Percentiles rank a stretch among this genome's conserved stretches.
phyloP scores from a whole-genome alignment of 2,113 vertebrate species.

The Copsychus sechellarum region DNA sequence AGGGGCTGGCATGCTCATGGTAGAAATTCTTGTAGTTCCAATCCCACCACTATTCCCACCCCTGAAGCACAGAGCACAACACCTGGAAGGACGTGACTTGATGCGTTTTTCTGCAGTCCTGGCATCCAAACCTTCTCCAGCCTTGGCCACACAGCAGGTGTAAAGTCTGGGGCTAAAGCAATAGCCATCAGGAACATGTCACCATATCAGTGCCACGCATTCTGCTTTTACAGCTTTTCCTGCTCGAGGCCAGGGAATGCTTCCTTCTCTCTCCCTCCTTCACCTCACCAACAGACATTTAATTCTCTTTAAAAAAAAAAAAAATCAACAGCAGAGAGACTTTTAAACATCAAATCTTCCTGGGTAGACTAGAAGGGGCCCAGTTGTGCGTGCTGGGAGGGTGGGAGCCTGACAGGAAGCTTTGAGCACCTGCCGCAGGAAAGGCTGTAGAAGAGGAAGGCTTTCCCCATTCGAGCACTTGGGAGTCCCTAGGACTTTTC shows the following conservation, averaged over 20 bases:
- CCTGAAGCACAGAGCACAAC: not conserved
- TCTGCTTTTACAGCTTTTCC: not conserved
- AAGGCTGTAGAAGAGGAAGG: not conserved
- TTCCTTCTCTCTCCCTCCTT: not conserved
- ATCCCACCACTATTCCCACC: not conserved
- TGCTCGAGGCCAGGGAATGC: fast-evolving
- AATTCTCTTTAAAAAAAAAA: not conserved
- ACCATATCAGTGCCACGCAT: fast-evolving
- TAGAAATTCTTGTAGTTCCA: not conserved
- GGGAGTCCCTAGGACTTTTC: not conserved
- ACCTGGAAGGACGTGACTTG: fast-evolving
- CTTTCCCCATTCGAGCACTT: not conserved
- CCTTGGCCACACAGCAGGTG: too few relatives aligned
- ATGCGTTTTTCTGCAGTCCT: not conserved
- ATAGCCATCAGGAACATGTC: not conserved
- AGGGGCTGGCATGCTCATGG: not conserved
- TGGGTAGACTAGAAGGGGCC: not conserved
- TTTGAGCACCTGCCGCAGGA: not conserved
- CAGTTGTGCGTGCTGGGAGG: fast-evolving
- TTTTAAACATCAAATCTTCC: not conserved
- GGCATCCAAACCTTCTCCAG: not conserved
- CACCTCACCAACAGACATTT: not conserved
- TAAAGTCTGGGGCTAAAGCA: fast-evolving
- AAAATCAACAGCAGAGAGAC: not conserved
- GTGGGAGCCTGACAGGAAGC: not conserved